These are phyloP conservation scores for Scleropages formosus DNA, from an alignment of 2,797 vertebrate genomes.

Conservation along the genomic window DNA sequence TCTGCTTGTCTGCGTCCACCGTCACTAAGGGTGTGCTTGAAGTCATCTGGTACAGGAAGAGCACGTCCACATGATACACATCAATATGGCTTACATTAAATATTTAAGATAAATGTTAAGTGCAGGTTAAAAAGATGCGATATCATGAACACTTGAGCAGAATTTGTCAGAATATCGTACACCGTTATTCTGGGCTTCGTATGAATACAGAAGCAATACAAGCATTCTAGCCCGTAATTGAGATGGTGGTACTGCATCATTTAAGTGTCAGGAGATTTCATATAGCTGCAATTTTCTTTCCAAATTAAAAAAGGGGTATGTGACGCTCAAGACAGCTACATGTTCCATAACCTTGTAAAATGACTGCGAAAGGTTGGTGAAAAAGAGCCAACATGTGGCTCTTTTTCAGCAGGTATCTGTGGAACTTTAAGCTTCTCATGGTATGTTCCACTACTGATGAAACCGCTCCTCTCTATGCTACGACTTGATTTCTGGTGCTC, in stretches of 20 bases:
- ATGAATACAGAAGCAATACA: not conserved
- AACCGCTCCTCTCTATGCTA: conserved; percentile 2
- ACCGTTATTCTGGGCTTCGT: not conserved
- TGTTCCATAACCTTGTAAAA: not conserved
- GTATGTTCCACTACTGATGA: not conserved
- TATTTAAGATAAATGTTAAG: not conserved
- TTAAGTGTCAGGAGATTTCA: not conserved
- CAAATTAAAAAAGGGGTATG: not conserved
- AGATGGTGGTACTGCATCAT: not conserved
- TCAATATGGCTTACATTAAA: not conserved
- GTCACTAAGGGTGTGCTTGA: conserved; percentile 64
- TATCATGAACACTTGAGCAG: no score
- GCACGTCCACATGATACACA: not conserved
- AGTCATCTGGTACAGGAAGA: conserved; percentile 60
- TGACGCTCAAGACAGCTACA: not conserved
- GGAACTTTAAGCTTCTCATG: not conserved
- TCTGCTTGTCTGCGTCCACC: conserved; percentile 59
- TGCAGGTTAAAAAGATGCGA: not conserved
- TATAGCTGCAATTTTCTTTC: conserved; percentile 7
- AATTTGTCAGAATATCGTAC: not conserved
- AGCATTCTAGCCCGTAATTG: not conserved
- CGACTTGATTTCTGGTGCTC: conserved; percentile 30
- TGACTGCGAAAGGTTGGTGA: no score
- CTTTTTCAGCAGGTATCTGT: not conserved
- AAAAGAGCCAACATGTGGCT: no score